phyloP scores from a whole-genome alignment of 2,888 invertebrate genomes.

The Drosophila helvetica region DNA sequence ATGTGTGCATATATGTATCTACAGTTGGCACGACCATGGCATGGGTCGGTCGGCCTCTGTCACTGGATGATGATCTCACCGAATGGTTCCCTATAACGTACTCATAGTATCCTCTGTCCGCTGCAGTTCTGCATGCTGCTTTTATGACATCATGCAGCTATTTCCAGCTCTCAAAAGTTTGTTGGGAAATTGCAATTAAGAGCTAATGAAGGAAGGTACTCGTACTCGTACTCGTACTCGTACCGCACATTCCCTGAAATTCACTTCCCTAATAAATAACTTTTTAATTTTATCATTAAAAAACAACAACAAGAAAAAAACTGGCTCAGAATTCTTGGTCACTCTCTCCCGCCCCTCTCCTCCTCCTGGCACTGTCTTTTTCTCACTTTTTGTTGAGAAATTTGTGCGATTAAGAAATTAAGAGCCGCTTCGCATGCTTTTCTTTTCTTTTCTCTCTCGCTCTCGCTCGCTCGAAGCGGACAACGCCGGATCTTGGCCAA shows the following conservation, averaged over 20 bases:
- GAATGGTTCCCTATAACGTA: constrained; percentile 4
- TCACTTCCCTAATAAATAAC: constrained; percentile 16
- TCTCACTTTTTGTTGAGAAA: constrained; percentile 28
- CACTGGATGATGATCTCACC: constrained; percentile 36
- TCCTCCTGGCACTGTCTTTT: not conserved
- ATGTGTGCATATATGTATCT: constrained; percentile 35
- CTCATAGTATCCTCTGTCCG: not conserved
- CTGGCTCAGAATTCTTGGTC: constrained; percentile 2
- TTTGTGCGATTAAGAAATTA: constrained; percentile 46
- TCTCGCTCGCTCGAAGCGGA: not conserved
- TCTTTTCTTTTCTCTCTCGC: constrained; percentile 36
- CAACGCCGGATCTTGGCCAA: constrained; percentile 38
- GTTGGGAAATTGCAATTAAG: constrained; percentile 32
- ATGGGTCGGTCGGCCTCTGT: constrained; percentile 19
- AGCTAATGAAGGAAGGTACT: constrained; percentile 45
- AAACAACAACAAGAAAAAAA: constrained; percentile 4
- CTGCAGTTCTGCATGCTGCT: constrained; percentile 38
- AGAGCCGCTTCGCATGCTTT: constrained; percentile 42
- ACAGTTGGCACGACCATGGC: constrained; percentile 47
- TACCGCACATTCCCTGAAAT: not conserved
- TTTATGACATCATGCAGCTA: constrained; percentile 48
- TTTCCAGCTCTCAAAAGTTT: constrained; percentile 1
- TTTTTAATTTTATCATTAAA: constrained; percentile 17
- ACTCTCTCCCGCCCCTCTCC: constrained; percentile 23
- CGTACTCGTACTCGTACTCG: too few species aligned